A percentile compares a stretch with the other conserved stretches of the same genome.
Evolutionary conservation across 2,797 vertebrate genomes (phyloP).

Genomic region (Botia almorhae): DNA sequence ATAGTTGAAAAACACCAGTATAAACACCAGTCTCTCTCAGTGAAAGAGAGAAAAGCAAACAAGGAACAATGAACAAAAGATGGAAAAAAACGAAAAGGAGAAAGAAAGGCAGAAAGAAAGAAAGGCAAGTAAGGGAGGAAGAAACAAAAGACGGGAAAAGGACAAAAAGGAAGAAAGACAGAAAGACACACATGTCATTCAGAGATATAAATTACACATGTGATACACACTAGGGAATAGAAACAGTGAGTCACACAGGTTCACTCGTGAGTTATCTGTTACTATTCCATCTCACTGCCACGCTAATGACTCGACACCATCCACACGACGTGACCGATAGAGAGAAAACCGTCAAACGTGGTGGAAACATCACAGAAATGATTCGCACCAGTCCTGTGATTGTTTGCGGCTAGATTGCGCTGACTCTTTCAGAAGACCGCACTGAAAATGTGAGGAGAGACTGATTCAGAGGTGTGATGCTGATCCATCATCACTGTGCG

Average conservation of each 20-base stretch:
- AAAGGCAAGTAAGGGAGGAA: neutral
- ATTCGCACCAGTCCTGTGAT: neutral
- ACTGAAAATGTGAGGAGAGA: constrained; percentile 2
- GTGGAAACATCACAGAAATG: neutral
- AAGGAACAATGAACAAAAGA: no score
- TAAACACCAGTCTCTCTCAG: no score
- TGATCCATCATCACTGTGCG: neutral
- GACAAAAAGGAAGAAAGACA: no score
- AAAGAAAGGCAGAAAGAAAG: neutral
- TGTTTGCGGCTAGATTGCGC: neutral
- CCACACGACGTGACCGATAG: neutral
- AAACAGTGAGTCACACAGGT: neutral
- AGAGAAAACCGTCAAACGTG: constrained; percentile 6
- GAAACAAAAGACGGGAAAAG: no score
- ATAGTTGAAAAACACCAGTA: neutral
- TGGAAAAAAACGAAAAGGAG: neutral
- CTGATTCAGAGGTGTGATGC: neutral
- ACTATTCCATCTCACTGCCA: constrained; percentile 1
- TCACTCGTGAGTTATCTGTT: neutral
- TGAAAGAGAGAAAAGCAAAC: no score
- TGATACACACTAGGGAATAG: neutral
- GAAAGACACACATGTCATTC: no score
- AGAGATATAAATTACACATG: no score
- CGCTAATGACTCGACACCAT: neutral
- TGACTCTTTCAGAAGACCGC: constrained; percentile 1